These are phyloP conservation scores for Nebria ingens DNA, from an alignment of 1,140 invertebrate species.

Conservation along the genomic window DNA sequence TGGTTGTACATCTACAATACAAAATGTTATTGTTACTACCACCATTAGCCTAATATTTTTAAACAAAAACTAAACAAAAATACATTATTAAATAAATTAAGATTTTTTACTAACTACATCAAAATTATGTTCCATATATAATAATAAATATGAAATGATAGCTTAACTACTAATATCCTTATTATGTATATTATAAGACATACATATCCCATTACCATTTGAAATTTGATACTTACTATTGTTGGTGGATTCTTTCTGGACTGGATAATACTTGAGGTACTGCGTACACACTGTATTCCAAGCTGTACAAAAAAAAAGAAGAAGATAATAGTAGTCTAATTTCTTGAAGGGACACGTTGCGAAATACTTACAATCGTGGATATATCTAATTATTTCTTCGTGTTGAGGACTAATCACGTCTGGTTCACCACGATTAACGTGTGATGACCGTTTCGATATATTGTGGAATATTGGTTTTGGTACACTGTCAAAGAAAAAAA, in stretches of 20 bases:
- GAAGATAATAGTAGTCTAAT: not conserved
- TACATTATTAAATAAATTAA: too few relatives aligned
- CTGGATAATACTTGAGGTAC: slow-evolving; percentile 31
- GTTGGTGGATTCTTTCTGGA: slow-evolving; percentile 3
- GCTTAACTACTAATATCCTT: too few relatives aligned
- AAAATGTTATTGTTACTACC: slow-evolving; percentile 30
- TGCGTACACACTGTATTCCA: slow-evolving; percentile 17
- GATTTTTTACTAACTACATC: too few relatives aligned
- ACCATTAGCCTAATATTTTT: slow-evolving; percentile 16
- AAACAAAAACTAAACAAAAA: too few relatives aligned
- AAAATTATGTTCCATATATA: too few relatives aligned
- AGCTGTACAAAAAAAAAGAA: slow-evolving; percentile 13
- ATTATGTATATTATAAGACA: too few relatives aligned
- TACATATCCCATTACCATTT: too few relatives aligned
- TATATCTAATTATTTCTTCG: slow-evolving; percentile 62
- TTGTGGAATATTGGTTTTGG: slow-evolving; percentile 60
- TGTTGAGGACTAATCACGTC: slow-evolving; percentile 59
- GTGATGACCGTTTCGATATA: slow-evolving; percentile 50
- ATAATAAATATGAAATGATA: too few relatives aligned
- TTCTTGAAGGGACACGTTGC: not conserved
- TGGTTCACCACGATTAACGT: slow-evolving; percentile 49
- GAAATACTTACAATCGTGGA: slow-evolving; percentile 53
- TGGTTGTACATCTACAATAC: not conserved
- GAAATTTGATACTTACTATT: slow-evolving; percentile 12
- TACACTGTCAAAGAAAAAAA: slow-evolving; percentile 39